Evolutionary conservation across 2,797 vertebrate genomes (phyloP), one percentile per base, ranked within the genome.

Genomic region (Pangasius larnaudii): DNA sequence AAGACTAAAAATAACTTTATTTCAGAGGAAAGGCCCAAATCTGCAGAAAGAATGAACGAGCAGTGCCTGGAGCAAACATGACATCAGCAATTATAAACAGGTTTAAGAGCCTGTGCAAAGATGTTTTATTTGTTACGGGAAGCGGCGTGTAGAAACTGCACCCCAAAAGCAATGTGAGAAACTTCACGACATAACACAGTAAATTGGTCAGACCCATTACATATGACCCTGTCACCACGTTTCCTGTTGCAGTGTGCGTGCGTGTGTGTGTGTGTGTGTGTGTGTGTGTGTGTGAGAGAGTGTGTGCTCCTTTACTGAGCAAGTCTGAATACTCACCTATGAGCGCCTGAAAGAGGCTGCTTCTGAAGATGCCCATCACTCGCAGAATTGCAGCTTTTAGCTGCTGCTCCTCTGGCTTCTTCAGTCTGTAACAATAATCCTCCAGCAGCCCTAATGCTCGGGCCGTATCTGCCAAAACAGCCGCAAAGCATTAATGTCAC

Each of bases 321-420:
- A 49, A 14, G 30, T 69, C 33, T 56, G 24, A 3, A 80, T 89
- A 96, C 98, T 95, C 96, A 99, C 98, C 98, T 88, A 99, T 95
- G 93, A 99, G 95, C 75, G 98, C 98, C 94, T 97, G 97, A 94
- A 99, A 99, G 91, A 99, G 96, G 93, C 96, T 97, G 95, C 98
- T 99, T 93, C 96, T 97, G 92, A 99, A 98, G 95, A 99, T 97
- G 87, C 94, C 95, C 96, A 98, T 97, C 90, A 99, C 97, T 94
- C 97, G 97, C 94, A 96, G 95, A 93, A 99, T 97, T 94, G 98
- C 98, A 92, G 95, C 96, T 96, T 97, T 98, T 91, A 99, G 95
- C 90, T 96, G 96, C 91, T 97, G 96, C 91, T 99, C 98, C 89
- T 98, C 98, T 0, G 98, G 97, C 88, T 95, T 98, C 93, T 78